phyloP scores from a whole-genome alignment of 2,113 vertebrate genomes.

The Prunella himalayana region DNA sequence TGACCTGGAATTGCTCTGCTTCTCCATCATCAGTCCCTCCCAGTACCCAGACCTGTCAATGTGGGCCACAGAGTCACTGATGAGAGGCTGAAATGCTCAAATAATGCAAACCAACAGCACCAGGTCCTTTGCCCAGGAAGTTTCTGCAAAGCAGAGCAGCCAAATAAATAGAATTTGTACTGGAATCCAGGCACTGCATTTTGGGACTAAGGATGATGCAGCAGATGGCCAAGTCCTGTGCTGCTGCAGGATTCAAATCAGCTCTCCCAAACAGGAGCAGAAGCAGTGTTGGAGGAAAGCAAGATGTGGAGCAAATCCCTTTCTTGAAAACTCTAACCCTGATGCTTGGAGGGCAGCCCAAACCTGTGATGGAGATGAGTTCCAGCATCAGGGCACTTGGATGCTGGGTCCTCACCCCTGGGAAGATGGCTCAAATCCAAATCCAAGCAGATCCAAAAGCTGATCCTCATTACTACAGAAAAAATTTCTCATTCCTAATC shows the following conservation, averaged over 20 bases:
- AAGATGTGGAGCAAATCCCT: neutral
- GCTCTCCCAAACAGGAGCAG: neutral
- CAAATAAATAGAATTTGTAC: neutral
- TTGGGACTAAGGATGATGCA: neutral
- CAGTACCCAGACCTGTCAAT: neutral
- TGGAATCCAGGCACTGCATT: neutral
- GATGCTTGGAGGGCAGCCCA: neutral
- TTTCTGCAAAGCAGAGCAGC: neutral
- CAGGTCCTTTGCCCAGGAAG: neutral
- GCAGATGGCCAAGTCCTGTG: neutral
- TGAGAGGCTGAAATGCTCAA: neutral
- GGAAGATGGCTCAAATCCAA: neutral
- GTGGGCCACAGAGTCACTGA: neutral
- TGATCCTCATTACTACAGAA: neutral
- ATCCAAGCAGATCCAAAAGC: neutral
- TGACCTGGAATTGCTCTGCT: neutral
- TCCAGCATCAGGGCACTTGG: rapidly evolving
- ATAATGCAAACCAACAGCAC: neutral
- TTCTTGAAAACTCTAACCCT: neutral
- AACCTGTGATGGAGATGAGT: neutral
- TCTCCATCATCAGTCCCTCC: neutral
- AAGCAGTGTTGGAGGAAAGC: neutral
- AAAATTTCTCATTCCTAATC: neutral
- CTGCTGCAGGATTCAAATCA: neutral
- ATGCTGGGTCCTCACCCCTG: rapidly evolving